A percentile compares a stretch with the other conserved stretches of the same genome.
phyloP scores from a whole-genome alignment of 2,113 vertebrate species.

The Trachemys scripta region DNA sequence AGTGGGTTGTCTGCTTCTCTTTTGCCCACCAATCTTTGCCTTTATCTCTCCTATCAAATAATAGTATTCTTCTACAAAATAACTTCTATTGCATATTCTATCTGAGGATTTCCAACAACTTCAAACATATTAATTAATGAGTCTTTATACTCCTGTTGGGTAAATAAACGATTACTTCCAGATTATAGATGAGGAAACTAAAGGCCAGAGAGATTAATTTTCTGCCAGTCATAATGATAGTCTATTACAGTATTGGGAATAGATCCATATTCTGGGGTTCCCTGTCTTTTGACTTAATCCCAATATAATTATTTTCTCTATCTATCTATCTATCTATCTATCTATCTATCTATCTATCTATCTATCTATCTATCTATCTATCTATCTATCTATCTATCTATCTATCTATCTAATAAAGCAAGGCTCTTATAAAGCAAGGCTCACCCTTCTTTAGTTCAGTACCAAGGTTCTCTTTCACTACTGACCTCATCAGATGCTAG shows the following conservation, averaged over 20 bases:
- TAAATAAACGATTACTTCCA: neutral
- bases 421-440: neutral
- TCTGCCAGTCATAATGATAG: too few relatives aligned
- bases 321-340: too few relatives aligned
- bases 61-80: neutral
- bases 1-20: neutral
- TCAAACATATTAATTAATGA: neutral
- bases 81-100: neutral
- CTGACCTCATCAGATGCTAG: neutral
- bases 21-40: neutral
- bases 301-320: neutral
- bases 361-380: neutral
- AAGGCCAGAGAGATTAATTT: neutral
- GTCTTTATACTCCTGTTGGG: neutral
- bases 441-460: neutral
- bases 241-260: too few relatives aligned
- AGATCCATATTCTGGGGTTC: neutral
- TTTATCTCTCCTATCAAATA: neutral
- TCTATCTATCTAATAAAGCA: neutral
- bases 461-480: neutral
- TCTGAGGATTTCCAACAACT: neutral
- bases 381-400: neutral
- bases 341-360: too few relatives aligned
- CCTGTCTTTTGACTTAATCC: neutral
- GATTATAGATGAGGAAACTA: neutral